Conservation (phyloP, 2,888 invertebrate species). For the Parnassius glacialis region DNA sequence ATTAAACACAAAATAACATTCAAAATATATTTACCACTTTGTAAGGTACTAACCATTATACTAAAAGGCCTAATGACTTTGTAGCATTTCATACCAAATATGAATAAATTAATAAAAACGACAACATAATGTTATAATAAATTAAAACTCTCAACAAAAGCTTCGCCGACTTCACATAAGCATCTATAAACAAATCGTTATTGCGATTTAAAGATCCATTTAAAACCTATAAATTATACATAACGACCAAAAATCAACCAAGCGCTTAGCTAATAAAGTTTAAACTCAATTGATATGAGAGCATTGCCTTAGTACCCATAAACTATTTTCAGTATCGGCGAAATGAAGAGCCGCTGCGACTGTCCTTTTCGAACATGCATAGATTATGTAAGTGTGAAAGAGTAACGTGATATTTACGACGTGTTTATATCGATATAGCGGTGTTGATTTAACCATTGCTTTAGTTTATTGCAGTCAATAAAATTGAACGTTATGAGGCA, state of each 20-base stretch:
- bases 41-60: neutral
- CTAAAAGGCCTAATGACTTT: neutral
- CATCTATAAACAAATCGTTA: slow-evolving; percentile 78
- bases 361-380: slow-evolving; percentile 44
- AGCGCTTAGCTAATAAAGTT: slow-evolving; percentile 38
- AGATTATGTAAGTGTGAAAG: slow-evolving; percentile 40
- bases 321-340: slow-evolving; percentile 76
- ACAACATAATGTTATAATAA: slow-evolving; percentile 43
- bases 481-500: slow-evolving; percentile 80
- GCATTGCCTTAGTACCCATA: slow-evolving; percentile 62
- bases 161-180: slow-evolving; percentile 52
- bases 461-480: slow-evolving; percentile 80
- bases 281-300: slow-evolving; percentile 36
- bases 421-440: slow-evolving; percentile 76
- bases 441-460: slow-evolving; percentile 80
- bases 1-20: too few species aligned
- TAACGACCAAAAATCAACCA: slow-evolving; percentile 38
- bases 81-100: too few species aligned
- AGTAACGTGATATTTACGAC: slow-evolving; percentile 66
- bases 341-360: slow-evolving; percentile 60
- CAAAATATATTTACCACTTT: too few species aligned
- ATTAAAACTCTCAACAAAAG: slow-evolving; percentile 59
- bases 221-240: slow-evolving; percentile 72
- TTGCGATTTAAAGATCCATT: slow-evolving; percentile 80
- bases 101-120: slow-evolving; percentile 24